Evolutionary conservation across 2,113 vertebrate species (phyloP).

Genomic region (Misgurnus mizolepis): DNA sequence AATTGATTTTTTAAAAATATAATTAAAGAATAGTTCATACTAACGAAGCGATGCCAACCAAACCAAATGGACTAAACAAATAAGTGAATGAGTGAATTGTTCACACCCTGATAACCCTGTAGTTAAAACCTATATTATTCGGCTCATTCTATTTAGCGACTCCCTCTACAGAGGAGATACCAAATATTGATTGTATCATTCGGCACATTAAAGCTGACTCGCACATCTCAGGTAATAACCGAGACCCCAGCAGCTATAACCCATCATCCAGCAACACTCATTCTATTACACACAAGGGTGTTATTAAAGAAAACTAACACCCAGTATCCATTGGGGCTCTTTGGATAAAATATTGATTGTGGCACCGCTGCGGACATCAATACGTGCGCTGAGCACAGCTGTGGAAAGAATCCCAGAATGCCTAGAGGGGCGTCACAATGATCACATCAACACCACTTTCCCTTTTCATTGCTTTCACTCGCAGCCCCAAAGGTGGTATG

Average conservation of each 20-base stretch:
- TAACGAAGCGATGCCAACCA: neutral
- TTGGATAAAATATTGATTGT: conserved; percentile 57
- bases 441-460: conserved; percentile 40
- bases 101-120: neutral
- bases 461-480: conserved; percentile 16
- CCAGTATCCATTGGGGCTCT: conserved; percentile 42
- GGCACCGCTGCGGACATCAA: conserved; percentile 41
- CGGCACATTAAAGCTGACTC: conserved; percentile 28
- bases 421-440: conserved; percentile 24
- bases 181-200: conserved; percentile 33
- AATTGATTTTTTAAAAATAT: neutral
- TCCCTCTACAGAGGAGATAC: conserved; percentile 29
- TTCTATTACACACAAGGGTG: conserved; percentile 26
- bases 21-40: neutral
- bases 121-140: neutral
- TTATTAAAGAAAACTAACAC: conserved; percentile 34
- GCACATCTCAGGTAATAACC: conserved; percentile 27
- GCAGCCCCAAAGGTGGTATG: neutral
- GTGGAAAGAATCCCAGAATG: conserved; percentile 27
- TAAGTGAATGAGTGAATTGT: neutral
- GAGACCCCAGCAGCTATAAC: conserved; percentile 3
- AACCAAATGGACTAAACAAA: neutral
- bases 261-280: conserved; percentile 29
- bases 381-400: conserved; percentile 31
- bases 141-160: conserved; percentile 9